Base-by-base conservation (phyloP, 2,888 invertebrate genomes). In the Bruchidius siliquastri region DNA sequence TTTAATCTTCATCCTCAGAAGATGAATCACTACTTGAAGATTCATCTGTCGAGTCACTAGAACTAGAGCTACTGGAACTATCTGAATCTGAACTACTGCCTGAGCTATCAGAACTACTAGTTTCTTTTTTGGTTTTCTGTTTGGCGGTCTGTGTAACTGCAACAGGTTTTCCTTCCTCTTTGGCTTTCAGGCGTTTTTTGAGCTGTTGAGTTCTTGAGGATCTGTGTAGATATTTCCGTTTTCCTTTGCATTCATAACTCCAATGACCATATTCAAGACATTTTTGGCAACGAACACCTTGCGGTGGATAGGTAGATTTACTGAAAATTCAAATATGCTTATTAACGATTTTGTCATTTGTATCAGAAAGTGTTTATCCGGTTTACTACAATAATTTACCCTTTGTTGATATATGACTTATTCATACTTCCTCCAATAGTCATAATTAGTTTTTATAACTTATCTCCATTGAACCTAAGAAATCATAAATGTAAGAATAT, bases 221-320 rank as follows among this genome's bases (percentile, higher is more conserved):
- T 74, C 97, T 90, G 80, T 95, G 92, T 3, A 96, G 88, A 85
- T 93, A 94, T 87, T 97, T 97, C 76, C 97, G 90, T 86, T 97
- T 96, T 20, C 94, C 94, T 79, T 92, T 95, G 84, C 97, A 98
- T 86, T 97, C 95, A 82, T 95, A 98, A 75, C 96, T 96, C 96
- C 96, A 98, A 85, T 98, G 97, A 0, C 97, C 97, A 83, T 92
- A 92, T 86, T 96, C 94, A 71, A 97, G 87, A 84, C 97, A 98
- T 87, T 97, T 97, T 85, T 97, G 97, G 84, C 97, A 98, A 22
- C 94, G 91, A 75, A 94, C 90, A 18, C 93, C 93, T 85, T 93
- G 92, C 67, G 85, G 84, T 0, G 94, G 93, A 85, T 92, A 92
- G 2, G 6, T 49, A 49, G 8, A 8, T 18, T 49, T 49, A 13